phyloP scores from a whole-genome alignment of 2,888 invertebrate genomes.

The Clostera curtula region DNA sequence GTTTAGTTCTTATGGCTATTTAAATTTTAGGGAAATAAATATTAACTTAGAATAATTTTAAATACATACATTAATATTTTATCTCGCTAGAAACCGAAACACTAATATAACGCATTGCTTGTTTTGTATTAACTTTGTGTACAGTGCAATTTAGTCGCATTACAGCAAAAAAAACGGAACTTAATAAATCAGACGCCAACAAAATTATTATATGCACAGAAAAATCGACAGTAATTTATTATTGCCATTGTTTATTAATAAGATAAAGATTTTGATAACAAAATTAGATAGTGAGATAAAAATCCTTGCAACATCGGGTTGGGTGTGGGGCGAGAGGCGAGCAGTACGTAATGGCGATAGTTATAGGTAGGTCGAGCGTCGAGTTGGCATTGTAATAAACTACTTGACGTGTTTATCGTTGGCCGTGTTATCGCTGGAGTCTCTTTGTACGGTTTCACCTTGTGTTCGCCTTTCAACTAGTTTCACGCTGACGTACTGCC shows the following conservation, averaged over 20 bases:
- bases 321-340: constrained; percentile 58
- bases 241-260: constrained; percentile 1
- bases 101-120: too few relatives aligned
- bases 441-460: constrained; percentile 60
- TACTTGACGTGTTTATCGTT: constrained; percentile 55
- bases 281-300: not conserved
- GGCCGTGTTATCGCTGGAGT: constrained; percentile 56
- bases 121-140: too few relatives aligned
- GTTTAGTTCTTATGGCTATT: too few relatives aligned
- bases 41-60: too few relatives aligned
- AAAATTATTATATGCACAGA: not conserved
- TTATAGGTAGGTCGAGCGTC: constrained; percentile 69
- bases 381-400: constrained; percentile 65
- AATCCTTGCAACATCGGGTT: constrained; percentile 48
- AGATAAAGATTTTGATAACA: constrained; percentile 1
- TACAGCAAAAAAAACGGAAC: constrained; percentile 24
- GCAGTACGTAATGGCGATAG: constrained; percentile 62
- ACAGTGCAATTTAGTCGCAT: constrained; percentile 30
- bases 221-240: constrained; percentile 3
- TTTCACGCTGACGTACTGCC: constrained; percentile 23
- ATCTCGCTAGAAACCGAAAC: too few relatives aligned
- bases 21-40: too few relatives aligned
- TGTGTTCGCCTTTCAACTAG: constrained; percentile 40
- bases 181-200: not conserved
- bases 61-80: too few relatives aligned